phyloP scores from a whole-genome alignment of 2,888 invertebrate genomes.

The Pecten maximus region DNA sequence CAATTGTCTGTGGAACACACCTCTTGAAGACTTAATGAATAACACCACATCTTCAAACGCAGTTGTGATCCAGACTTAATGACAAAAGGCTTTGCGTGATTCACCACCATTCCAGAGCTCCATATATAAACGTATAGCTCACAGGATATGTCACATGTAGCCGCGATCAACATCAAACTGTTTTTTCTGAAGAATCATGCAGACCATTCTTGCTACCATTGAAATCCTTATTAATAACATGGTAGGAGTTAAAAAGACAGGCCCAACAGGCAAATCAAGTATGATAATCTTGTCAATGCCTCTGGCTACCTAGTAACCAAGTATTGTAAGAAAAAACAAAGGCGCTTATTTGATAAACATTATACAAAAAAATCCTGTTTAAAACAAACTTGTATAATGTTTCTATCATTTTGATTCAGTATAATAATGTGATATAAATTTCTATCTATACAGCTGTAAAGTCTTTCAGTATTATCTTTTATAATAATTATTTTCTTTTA shows the following conservation, averaged over 20 bases:
- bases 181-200: not conserved
- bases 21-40: constrained; percentile 33
- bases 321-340: not conserved
- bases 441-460: too few relatives aligned
- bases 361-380: not conserved
- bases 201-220: not conserved
- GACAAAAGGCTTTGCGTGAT: constrained; percentile 21
- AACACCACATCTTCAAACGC: constrained; percentile 12
- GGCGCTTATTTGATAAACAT: not conserved
- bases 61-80: not conserved
- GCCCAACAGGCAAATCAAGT: not conserved
- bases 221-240: not conserved
- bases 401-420: too few relatives aligned
- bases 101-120: not conserved
- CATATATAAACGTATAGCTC: constrained; percentile 5
- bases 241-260: not conserved
- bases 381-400: not conserved
- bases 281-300: not conserved
- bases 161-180: not conserved
- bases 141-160: not conserved
- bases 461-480: too few relatives aligned
- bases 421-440: too few relatives aligned
- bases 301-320: not conserved
- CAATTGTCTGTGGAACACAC: constrained; percentile 30
- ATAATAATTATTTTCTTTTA: too few relatives aligned